phyloP scores from a whole-genome alignment of 1,140 invertebrate genomes.

The Delia radicum region DNA sequence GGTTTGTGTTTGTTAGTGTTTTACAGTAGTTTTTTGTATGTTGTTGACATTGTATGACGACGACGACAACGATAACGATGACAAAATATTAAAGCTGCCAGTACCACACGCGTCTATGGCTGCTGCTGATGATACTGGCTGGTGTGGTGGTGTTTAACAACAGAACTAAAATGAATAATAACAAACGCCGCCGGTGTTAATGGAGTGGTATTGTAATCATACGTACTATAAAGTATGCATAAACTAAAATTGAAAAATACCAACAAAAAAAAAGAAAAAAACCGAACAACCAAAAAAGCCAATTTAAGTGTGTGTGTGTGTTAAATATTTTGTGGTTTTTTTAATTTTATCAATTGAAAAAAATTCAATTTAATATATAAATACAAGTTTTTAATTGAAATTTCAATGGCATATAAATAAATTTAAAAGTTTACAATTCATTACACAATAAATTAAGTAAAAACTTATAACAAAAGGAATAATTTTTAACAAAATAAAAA shows the following conservation, averaged over 20 bases:
- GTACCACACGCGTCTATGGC: background rate
- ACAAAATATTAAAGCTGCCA: background rate
- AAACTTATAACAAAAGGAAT: background rate
- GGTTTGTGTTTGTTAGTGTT: too few relatives aligned
- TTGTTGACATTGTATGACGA: conserved; percentile 4
- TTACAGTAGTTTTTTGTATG: background rate
- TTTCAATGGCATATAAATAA: background rate
- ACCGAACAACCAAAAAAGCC: background rate
- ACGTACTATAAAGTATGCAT: background rate
- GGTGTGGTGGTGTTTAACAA: background rate
- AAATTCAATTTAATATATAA: background rate
- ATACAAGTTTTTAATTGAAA: background rate
- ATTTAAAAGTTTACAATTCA: too few relatives aligned
- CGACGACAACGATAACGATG: background rate
- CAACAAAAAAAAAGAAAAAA: background rate
- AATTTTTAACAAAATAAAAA: background rate
- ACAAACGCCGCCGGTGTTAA: background rate
- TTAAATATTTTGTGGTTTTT: background rate
- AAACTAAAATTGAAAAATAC: background rate
- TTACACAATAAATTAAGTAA: background rate
- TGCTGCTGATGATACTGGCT: background rate
- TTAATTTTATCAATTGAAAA: background rate
- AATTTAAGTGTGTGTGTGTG: background rate
- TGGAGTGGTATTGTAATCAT: background rate
- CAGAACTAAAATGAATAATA: background rate